A percentile compares a stretch with the other conserved stretches of the same genome.
phyloP scores from a whole-genome alignment of 2,888 invertebrate genomes.

The Phortica okadai region DNA sequence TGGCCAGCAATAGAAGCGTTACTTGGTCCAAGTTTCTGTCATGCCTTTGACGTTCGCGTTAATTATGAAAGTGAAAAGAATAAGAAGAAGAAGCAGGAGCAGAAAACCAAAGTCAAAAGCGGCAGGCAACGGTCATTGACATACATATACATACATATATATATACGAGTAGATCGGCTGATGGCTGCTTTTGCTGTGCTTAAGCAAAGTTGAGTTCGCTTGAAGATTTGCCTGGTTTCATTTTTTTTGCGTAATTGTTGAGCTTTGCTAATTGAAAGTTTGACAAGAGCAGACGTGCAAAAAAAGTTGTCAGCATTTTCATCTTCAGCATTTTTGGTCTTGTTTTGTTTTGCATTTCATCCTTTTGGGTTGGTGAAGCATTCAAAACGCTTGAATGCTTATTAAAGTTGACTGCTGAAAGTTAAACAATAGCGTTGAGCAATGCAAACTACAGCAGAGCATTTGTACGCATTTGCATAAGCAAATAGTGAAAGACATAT shows the following conservation, averaged over 20 bases:
- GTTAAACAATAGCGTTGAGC: slow-evolving; percentile 16
- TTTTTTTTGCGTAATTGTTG: neutral
- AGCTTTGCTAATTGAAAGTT: slow-evolving; percentile 30
- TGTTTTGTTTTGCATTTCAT: neutral
- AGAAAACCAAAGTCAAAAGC: neutral
- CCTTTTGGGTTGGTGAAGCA: neutral
- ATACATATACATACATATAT: neutral
- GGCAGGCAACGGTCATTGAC: slow-evolving; percentile 31
- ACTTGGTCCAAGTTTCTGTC: neutral
- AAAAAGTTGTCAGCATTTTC: neutral
- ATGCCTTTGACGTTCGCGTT: slow-evolving; percentile 20
- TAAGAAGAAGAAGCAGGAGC: neutral
- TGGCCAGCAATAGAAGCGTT: slow-evolving; percentile 2
- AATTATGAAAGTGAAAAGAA: slow-evolving; percentile 35
- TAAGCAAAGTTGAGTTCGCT: slow-evolving; percentile 1
- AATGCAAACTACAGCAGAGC: slow-evolving; percentile 24
- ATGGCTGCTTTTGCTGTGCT: neutral
- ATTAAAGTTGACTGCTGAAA: slow-evolving; percentile 1
- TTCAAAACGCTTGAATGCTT: neutral
- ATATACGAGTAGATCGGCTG: neutral
- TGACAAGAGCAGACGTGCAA: slow-evolving; percentile 5
- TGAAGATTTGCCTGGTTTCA: neutral
- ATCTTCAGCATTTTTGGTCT: neutral
- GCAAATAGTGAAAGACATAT: slow-evolving; percentile 21
- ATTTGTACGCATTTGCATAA: slow-evolving; percentile 31